A percentile compares a stretch with the other conserved stretches of the same genome.
These are phyloP conservation scores for Notodonta dromedarius DNA, from an alignment of 2,888 invertebrate genomes.

Conservation along the genomic window DNA sequence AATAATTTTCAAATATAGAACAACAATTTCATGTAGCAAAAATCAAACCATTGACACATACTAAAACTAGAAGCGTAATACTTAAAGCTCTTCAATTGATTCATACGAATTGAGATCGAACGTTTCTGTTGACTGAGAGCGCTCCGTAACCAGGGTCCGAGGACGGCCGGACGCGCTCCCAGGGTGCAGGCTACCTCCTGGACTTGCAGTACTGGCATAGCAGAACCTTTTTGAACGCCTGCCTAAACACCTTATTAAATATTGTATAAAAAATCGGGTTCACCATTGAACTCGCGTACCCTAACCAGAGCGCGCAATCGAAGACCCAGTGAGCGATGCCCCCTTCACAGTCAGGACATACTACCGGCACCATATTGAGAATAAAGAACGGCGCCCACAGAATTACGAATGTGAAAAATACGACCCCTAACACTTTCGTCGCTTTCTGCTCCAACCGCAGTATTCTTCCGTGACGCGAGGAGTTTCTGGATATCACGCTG, in stretches of 20 bases:
- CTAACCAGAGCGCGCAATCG: constrained; percentile 95
- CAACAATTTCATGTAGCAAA: constrained; percentile 10
- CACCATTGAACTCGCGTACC: constrained; percentile 97
- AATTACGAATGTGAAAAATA: constrained; percentile 97
- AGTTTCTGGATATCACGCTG: constrained; percentile 91
- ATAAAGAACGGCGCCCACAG: constrained; percentile 98
- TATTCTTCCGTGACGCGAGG: constrained; percentile 92
- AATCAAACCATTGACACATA: constrained; percentile 28
- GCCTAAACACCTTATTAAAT: constrained; percentile 96
- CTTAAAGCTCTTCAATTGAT: constrained; percentile 60
- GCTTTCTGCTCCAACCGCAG: constrained; percentile 97
- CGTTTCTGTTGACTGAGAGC: constrained; percentile 78
- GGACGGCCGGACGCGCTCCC: constrained; percentile 78
- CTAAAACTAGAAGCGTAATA: constrained; percentile 52
- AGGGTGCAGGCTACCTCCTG: constrained; percentile 79
- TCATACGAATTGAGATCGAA: constrained; percentile 77
- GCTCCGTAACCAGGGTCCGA: constrained; percentile 75
- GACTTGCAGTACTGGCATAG: constrained; percentile 88
- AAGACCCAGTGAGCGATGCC: constrained; percentile 91
- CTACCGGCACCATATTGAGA: constrained; percentile 92
- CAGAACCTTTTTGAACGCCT: constrained; percentile 94
- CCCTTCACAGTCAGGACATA: constrained; percentile 92
- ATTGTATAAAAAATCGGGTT: constrained; percentile 98
- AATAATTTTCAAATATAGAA: constrained; percentile 12
- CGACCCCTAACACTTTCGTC: constrained; percentile 96